phyloP scores from a whole-genome alignment of 2,888 invertebrate species.

The Ecliptopera silaceata region DNA sequence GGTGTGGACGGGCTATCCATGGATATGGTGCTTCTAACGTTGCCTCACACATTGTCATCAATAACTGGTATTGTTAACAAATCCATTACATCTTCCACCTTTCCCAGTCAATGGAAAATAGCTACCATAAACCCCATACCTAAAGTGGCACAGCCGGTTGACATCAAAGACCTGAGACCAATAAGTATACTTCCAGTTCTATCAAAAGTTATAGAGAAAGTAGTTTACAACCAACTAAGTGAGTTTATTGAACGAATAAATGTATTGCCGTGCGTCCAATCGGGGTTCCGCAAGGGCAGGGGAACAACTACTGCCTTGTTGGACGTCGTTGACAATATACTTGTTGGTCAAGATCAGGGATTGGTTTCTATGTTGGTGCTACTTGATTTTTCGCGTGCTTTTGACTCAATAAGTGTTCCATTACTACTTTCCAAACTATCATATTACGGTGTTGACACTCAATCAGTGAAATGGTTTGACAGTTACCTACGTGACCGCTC shows the following conservation, averaged over 20 bases:
- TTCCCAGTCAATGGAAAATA: too few species aligned
- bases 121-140: neutral
- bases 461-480: too few species aligned
- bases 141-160: neutral
- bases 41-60: neutral
- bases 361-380: neutral
- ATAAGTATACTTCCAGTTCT: neutral
- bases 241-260: neutral
- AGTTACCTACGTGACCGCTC: too few species aligned
- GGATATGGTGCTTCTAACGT: neutral
- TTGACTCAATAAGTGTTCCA: too few species aligned
- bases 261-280: neutral
- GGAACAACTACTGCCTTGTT: neutral
- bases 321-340: constrained; percentile 1
- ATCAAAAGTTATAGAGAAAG: neutral
- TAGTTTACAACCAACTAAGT: neutral
- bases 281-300: neutral
- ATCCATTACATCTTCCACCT: neutral
- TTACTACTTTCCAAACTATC: too few species aligned
- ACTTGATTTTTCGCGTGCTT: too few species aligned
- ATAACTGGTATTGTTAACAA: neutral
- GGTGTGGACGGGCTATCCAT: neutral
- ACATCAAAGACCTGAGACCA: neutral
- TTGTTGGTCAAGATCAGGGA: neutral
- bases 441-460: too few species aligned